Base-by-base conservation (phyloP, 2,113 vertebrate genomes). In the Candoia aspera region DNA sequence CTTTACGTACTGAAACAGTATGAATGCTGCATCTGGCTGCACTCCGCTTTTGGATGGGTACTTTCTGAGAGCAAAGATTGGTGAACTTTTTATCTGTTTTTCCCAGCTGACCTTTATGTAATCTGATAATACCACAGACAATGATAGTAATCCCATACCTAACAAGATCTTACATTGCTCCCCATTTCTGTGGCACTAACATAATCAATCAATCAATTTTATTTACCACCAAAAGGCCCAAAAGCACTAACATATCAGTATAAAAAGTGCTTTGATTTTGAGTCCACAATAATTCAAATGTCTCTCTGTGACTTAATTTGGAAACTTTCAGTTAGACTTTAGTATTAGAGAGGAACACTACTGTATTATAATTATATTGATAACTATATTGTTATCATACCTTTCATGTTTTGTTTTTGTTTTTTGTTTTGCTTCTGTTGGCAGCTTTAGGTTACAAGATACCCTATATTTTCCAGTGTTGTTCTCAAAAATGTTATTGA, bases 401-500 rank as follows among this genome's bases (percentile, higher is more conserved):
- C 23, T 37, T 6, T 60, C 49, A 8, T 33, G 21, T 46, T 83
- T 55, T 46, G 13, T 54, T 90, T 37, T 93, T 90, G n/a, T n/a
- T n/a, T n/a, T n/a, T n/a, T n/a, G n/a, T 93, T 94, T 92, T 29
- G 86, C 94, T 87, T 58, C 94, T 92, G 91, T 95, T 94, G 85
- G 58, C 91, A 94, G 92, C 93, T 90, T 87, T 10, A 92, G 93
- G 91, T 86, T 95, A 42, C 4, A 79, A 33, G 37, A 55, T 33
- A 15, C 68, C 64, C 24, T 94, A 90, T 96, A 92, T 97, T 97
- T 87, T 96, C 93, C 94, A 95, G 93, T 83, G 91, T 92, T 96
- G 54, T 64, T 95, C 96, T 89, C 94, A 94, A 95, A 64, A 95
- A 94, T 96, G 95, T 96, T 96, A 92, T 94, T 90, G 93, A 94